phyloP scores from a whole-genome alignment of 2,113 vertebrate genomes.

The Sphaerodactylus townsendi region DNA sequence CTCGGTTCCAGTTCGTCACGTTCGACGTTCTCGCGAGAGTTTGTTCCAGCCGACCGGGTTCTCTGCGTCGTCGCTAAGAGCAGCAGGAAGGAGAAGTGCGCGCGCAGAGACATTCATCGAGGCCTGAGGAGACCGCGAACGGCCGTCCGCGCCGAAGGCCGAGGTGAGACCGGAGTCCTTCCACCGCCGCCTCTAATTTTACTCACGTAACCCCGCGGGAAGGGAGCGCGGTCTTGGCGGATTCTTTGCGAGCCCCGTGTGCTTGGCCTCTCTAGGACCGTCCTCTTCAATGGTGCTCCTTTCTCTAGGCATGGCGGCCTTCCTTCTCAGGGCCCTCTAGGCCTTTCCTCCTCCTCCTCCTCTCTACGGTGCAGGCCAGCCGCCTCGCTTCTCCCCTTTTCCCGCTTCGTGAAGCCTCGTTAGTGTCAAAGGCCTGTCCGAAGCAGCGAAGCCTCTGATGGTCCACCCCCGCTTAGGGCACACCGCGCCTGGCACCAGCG shows the following conservation, averaged over 20 bases:
- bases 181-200: background rate
- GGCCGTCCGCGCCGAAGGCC: background rate
- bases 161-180: slow-evolving; percentile 7
- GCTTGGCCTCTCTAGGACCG: background rate
- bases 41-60: background rate
- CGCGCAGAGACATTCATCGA: background rate
- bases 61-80: background rate
- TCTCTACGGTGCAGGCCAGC: background rate
- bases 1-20: too few relatives aligned
- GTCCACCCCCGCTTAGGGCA: too few relatives aligned
- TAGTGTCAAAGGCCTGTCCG: too few relatives aligned
- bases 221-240: background rate
- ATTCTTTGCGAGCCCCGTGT: background rate
- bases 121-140: slow-evolving; percentile 11
- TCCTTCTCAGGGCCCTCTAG: background rate
- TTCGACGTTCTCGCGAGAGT: slow-evolving; percentile 32
- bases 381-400: background rate
- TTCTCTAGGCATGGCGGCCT: too few relatives aligned
- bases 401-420: background rate
- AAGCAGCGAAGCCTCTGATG: too few relatives aligned
- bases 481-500: too few relatives aligned
- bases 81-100: background rate
- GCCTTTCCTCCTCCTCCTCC: background rate
- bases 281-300: too few relatives aligned
- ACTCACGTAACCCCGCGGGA: accelerated